Conservation (phyloP, 1,140 invertebrate species). For the Drosophila navojoa region DNA sequence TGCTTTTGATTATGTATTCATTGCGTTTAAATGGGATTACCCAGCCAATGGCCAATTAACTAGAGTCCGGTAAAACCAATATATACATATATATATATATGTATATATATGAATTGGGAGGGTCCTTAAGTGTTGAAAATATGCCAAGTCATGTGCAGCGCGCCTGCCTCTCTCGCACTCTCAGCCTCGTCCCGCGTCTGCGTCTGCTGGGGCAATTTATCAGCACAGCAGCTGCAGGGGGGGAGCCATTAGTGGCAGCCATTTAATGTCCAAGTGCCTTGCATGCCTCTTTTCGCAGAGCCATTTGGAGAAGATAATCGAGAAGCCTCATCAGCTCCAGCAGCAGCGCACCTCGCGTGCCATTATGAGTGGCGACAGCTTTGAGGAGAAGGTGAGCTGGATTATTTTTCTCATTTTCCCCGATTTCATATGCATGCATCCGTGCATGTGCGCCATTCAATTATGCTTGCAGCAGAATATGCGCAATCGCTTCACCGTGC, state of each 20-base stretch:
- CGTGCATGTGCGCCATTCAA: neutral
- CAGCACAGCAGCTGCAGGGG: slow-evolving; percentile 22
- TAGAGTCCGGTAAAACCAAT: slow-evolving; percentile 15
- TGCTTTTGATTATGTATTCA: slow-evolving; percentile 39
- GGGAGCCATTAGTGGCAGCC: slow-evolving; percentile 65
- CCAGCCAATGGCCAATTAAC: slow-evolving; percentile 35
- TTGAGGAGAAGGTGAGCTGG: slow-evolving; percentile 86
- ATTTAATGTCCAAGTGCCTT: slow-evolving; percentile 63
- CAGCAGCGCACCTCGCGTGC: slow-evolving; percentile 89
- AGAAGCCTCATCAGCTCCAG: slow-evolving; percentile 88
- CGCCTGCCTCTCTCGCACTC: slow-evolving; percentile 3
- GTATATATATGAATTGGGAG: neutral
- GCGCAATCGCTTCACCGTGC: slow-evolving; percentile 89
- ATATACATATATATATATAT: neutral
- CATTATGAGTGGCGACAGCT: slow-evolving; percentile 88
- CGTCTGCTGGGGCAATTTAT: slow-evolving; percentile 47
- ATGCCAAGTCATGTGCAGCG: slow-evolving; percentile 71
- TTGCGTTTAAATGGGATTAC: slow-evolving; percentile 31
- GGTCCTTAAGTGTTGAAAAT: slow-evolving; percentile 39
- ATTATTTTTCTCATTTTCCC: neutral
- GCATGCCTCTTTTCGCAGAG: slow-evolving; percentile 86
- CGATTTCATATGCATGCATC: neutral
- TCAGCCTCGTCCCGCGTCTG: neutral
- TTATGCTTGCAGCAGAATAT: slow-evolving; percentile 83
- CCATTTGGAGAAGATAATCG: slow-evolving; percentile 92